These are phyloP conservation scores for Vulpes vulpes DNA, from an alignment of 2,113 vertebrate genomes.

Conservation along the genomic window DNA sequence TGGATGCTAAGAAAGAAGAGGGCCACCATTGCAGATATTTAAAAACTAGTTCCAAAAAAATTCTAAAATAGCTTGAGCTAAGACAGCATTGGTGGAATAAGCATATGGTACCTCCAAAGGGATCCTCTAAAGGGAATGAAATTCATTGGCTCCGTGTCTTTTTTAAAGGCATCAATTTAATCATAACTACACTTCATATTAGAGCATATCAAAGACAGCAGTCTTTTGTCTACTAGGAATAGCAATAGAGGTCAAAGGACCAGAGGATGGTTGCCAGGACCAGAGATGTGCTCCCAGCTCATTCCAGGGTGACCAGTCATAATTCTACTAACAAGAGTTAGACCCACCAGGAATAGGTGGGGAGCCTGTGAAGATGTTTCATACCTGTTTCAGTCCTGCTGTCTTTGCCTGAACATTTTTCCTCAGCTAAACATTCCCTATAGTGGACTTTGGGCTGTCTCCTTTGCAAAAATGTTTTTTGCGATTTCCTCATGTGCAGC, in stretches of 20 bases:
- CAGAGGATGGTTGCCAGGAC: neutral
- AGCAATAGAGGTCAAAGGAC: neutral
- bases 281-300: neutral
- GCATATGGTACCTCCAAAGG: too few relatives aligned
- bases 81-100: neutral
- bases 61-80: neutral
- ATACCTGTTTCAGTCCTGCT: neutral
- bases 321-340: neutral
- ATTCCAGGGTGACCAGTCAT: neutral
- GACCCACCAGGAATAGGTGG: neutral
- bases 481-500: neutral
- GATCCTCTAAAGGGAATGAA: neutral
- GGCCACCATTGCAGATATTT: neutral
- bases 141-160: neutral
- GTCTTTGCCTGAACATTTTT: neutral
- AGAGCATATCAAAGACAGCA: neutral
- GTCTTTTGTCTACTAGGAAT: neutral
- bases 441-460: neutral
- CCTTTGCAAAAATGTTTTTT: neutral
- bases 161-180: neutral
- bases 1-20: neutral
- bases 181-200: neutral
- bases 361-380: neutral
- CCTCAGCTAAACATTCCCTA: neutral
- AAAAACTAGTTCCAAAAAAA: neutral